Evolutionary conservation across 1,140 invertebrate species (phyloP), one percentile per base, ranked within the genome.

Genomic region (Stegodyphus dumicola): DNA sequence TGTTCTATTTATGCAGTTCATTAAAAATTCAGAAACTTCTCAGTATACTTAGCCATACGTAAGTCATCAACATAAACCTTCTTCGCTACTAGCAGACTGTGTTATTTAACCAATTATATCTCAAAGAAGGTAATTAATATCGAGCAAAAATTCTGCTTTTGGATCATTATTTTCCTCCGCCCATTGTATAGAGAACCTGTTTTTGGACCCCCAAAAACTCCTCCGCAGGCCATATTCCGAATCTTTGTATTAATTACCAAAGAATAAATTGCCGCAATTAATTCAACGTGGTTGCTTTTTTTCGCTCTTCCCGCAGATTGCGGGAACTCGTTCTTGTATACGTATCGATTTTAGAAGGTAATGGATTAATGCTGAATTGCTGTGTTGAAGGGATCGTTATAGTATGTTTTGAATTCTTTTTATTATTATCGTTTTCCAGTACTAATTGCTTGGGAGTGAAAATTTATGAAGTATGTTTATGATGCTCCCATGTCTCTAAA

Each of bases 251-350:
- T 81, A 81, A 81, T 81, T 81, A 81, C 69, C 51, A 33, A 64
- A 52, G 69, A 81, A 81, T 74, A 81, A 81, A 81, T 81, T 81
- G 54, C 69, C 73, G 73, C 69, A 33, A 73, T 74, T 81, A 81
- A 81, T 81, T 81, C 54, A 33, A 33, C 33, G 56, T 11, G 15
- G 56, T 60, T 60, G 9, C 15, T 60, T 9, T 60, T n/a, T 60
- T 60, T 9, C 15, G 1, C 5, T 60, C 56, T 60, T 33, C 33
- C 33, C 33, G 33, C 33, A 33, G 33, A 33, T 33, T 33, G 33
- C 33, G 33, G 33, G 3, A 33, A 33, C 33, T 33, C 33, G 33
- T 33, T 33, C 33, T 33, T 33, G 33, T 33, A 33, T 33, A 33
- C 33, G 33, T 33, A 33, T 33, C 33, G 33, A 33, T 33, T 33